Evolutionary conservation across 2,888 invertebrate species (phyloP).

Genomic region (Belgica antarctica): DNA sequence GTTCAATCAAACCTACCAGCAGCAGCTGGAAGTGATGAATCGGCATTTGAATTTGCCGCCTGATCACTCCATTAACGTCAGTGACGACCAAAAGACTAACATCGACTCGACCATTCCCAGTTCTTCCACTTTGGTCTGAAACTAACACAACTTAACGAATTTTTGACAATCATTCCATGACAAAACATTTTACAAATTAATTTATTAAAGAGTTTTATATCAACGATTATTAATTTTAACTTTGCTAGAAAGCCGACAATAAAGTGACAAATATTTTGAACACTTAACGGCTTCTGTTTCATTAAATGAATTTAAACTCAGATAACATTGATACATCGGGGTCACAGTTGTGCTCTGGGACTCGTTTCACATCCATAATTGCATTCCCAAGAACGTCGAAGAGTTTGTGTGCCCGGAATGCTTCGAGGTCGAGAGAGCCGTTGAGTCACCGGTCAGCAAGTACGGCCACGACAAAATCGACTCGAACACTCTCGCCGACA

Average conservation of each 20-base stretch:
- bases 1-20: conserved; percentile 37
- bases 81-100: not conserved
- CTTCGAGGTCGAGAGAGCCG: conserved; percentile 67
- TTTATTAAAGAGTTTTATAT: too few relatives aligned
- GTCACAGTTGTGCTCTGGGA: too few relatives aligned
- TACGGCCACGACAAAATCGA: conserved; percentile 55
- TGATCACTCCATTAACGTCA: not conserved
- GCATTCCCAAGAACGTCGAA: conserved; percentile 55
- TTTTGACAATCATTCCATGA: not conserved
- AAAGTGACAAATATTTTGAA: too few relatives aligned
- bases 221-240: too few relatives aligned
- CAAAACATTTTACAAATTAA: too few relatives aligned
- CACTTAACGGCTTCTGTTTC: too few relatives aligned
- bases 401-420: conserved; percentile 90
- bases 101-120: conserved; percentile 8
- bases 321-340: too few relatives aligned
- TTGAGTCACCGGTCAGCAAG: conserved; percentile 61
- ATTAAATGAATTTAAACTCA: too few relatives aligned
- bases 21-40: conserved; percentile 15
- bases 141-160: not conserved
- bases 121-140: conserved; percentile 21
- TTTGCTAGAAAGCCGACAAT: too few relatives aligned
- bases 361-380: too few relatives aligned
- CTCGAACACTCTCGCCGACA: conserved; percentile 1
- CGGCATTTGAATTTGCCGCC: not conserved